A percentile compares a stretch with the other conserved stretches of the same genome.
Conservation (phyloP, 2,113 vertebrate species). For the Periophthalmus modestus region DNA sequence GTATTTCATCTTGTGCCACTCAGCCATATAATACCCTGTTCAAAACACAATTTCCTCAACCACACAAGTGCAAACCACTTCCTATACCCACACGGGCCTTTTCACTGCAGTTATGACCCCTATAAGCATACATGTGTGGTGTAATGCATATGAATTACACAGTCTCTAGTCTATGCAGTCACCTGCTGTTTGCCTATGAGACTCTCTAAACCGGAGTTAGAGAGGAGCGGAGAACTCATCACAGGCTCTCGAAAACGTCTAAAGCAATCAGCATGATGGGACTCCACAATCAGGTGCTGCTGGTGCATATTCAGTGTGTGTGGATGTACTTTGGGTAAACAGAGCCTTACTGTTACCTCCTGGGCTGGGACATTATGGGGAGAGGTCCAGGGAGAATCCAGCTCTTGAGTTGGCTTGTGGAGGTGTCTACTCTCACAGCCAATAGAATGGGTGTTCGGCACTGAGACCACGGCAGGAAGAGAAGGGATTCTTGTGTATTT, state of each 20-base stretch:
- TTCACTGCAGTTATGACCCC: neutral
- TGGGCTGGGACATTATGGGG: slow-evolving; percentile 43
- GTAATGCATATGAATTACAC: slow-evolving; percentile 44
- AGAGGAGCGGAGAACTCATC: slow-evolving; percentile 50
- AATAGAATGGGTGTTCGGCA: neutral
- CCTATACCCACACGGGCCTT: neutral
- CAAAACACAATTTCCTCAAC: neutral
- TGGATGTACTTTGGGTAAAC: slow-evolving; percentile 63
- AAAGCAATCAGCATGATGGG: slow-evolving; percentile 58
- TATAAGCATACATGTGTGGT: slow-evolving; percentile 14
- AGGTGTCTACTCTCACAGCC: slow-evolving; percentile 6
- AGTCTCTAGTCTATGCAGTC: slow-evolving; percentile 15
- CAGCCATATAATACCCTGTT: neutral
- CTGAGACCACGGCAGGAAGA: no score
- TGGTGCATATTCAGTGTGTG: slow-evolving; percentile 65
- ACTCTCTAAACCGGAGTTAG: slow-evolving; percentile 29
- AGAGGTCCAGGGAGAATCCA: slow-evolving; percentile 32
- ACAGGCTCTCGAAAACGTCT: slow-evolving; percentile 59
- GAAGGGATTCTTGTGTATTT: no score
- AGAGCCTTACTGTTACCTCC: slow-evolving; percentile 40
- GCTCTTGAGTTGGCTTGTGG: slow-evolving; percentile 14
- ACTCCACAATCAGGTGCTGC: slow-evolving; percentile 46
- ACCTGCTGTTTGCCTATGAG: slow-evolving; percentile 38
- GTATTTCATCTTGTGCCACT: slow-evolving; percentile 7
- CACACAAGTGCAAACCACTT: slow-evolving; percentile 5